These are phyloP conservation scores for Tamias sibiricus DNA, from an alignment of 2,113 vertebrate genomes.

Conservation along the genomic window DNA sequence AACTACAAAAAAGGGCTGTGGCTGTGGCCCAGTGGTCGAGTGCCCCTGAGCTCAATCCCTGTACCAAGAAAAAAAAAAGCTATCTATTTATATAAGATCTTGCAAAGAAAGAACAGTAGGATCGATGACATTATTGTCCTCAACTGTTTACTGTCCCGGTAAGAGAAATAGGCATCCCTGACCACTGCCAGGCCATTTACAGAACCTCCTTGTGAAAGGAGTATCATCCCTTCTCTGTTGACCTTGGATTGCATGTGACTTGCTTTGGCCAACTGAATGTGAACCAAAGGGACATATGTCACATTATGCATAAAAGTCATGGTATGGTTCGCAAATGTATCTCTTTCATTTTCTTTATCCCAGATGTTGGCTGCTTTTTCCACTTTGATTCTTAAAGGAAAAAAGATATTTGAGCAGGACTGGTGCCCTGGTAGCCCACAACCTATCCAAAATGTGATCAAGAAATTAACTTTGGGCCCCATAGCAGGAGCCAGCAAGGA, in stretches of 20 bases:
- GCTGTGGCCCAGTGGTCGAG: too few relatives aligned
- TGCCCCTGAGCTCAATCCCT: too few relatives aligned
- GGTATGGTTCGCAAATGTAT: background rate
- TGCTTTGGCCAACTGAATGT: background rate
- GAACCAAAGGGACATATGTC: background rate
- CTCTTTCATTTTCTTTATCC: conserved; percentile 12
- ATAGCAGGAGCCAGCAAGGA: too few relatives aligned
- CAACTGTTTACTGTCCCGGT: background rate
- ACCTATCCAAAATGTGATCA: background rate
- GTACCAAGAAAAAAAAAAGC: background rate
- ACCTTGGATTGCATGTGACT: background rate
- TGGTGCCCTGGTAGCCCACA: background rate
- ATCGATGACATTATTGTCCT: background rate
- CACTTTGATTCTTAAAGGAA: conserved; percentile 14
- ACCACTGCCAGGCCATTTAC: background rate
- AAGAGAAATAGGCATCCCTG: background rate
- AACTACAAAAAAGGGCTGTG: too few relatives aligned
- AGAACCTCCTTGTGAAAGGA: background rate
- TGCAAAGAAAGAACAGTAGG: background rate
- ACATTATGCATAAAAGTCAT: background rate
- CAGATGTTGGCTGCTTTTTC: background rate
- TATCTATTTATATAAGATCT: background rate
- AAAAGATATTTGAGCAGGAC: background rate
- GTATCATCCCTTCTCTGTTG: fast-evolving
- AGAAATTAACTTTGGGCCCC: background rate